Evolutionary conservation across 1,140 invertebrate genomes (phyloP), one percentile per base, ranked within the genome.

Genomic region (Antheraea mylitta): DNA sequence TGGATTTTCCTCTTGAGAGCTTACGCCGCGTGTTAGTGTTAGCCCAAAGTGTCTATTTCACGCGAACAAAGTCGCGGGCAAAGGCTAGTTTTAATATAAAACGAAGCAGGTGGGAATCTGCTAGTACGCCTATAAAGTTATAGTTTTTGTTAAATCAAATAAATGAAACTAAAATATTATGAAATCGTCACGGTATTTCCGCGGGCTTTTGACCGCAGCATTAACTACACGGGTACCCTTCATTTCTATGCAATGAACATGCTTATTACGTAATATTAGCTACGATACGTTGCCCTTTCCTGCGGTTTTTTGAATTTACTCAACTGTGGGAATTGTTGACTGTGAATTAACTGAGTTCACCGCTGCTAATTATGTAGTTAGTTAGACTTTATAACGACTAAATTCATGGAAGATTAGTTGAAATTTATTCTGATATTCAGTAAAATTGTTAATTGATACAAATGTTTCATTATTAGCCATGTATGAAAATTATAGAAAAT

Each of bases 241-340:
- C 71, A 77, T 75, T 70, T 75, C 60, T 67, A 75, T 74, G 74
- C 77, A 64, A 71, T 69, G 71, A 71, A 74, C 77, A 78, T 76
- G 73, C 73, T 84, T 75, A 84, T 82, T 84, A 80, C 74, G 69
- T 53, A 71, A 79, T 73, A 76, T 83, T 75, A 81, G 75, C 65
- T 63, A 67, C 73, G 70, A 76, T 80, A 77, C 80, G 69, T 72
- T 74, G 79, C 75, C 79, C 76, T 80, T 83, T 77, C 59, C 70
- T 81, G 81, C 71, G 80, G 80, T 81, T 84, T 77, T 81, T 74
- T 73, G 70, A 80, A 75, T 85, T 80, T 76, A 77, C 77, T 73
- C 68, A 69, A 73, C 76, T 86, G 82, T 83, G 81, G 30, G 60
- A 61, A 61, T 13, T 16, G 19, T 61, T 36, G 30, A 30, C 18